Evolutionary conservation across 2,113 vertebrate species (phyloP).

Genomic region (Crotophaga sulcirostris): DNA sequence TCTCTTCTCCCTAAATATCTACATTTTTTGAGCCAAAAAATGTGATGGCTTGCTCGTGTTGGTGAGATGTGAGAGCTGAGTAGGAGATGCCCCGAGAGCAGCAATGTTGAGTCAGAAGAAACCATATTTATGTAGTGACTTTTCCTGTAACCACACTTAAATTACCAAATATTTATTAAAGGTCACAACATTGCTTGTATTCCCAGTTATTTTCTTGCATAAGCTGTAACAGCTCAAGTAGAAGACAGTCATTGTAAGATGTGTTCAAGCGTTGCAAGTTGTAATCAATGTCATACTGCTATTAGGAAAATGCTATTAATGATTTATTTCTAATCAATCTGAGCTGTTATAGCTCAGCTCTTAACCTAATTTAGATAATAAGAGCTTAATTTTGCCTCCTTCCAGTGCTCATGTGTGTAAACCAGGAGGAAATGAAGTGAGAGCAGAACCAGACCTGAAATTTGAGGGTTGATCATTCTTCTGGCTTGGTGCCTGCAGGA

Average conservation of each 20-base stretch:
- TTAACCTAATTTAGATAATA: background rate
- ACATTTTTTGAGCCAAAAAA: background rate
- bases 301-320: background rate
- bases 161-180: constrained; percentile 53
- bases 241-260: background rate
- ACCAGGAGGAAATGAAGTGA: background rate
- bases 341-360: background rate
- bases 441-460: background rate
- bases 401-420: background rate
- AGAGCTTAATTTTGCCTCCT: background rate
- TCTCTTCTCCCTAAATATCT: background rate
- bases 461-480: background rate
- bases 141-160: constrained; percentile 28
- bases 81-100: background rate
- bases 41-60: background rate
- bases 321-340: background rate
- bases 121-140: background rate
- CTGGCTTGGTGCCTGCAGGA: background rate
- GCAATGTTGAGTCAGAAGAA: constrained; percentile 38
- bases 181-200: constrained; percentile 40
- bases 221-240: background rate
- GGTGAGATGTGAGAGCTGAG: background rate
- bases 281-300: background rate
- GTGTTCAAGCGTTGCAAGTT: background rate
- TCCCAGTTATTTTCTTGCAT: constrained; percentile 14